Base-by-base conservation (phyloP, 2,113 vertebrate genomes). In the Chamaetylas fuelleborni region DNA sequence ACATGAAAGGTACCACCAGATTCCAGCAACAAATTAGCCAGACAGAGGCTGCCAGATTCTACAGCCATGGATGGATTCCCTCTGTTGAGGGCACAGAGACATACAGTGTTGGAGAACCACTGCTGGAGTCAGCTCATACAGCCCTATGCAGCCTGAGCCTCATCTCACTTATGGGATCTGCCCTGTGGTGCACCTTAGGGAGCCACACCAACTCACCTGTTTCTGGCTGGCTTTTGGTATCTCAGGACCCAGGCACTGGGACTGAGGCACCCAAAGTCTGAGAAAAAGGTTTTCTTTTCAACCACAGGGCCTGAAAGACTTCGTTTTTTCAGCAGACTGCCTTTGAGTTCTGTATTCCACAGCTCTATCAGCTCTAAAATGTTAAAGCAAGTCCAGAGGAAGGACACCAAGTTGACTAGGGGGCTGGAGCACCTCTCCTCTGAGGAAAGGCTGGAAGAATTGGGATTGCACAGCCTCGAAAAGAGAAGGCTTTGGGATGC, bases 41-140 rank as follows among this genome's bases (percentile, higher is more conserved):
- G 66, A 17, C 15, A 86, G 56, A 45, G 47, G 53, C 57, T 93
- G 71, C 24, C 80, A 93, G 43, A 14, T 5, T 8, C 6, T 12
- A 61, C 0, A 82, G n/a, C 12, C 45, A 53, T 0, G 0, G 26
- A 51, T 26, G 18, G 40, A 42, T 14, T 57, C 10, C 16, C 19
- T 69, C 36, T 36, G 48, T 3, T 9, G 3, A 40, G 31, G 65
- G 23, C 50, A 26, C 67, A 67, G 40, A 74, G 23, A 36, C 11
- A 24, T 0, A 0, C 1, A 5, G 25, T 31, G 26, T 1, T 78
- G 48, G 13, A 54, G 38, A 72, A 25, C 7, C 77, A 33, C 19
- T 28, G 48, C 77, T 76, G 78, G 34, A 54, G 11, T 17, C 29
- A 28, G 43, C 14, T 77, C 10, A 3, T 6, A 36, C 19, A 80